Evolutionary conservation across 2,797 vertebrate genomes (phyloP).

Genomic region (Australoheros facetus): DNA sequence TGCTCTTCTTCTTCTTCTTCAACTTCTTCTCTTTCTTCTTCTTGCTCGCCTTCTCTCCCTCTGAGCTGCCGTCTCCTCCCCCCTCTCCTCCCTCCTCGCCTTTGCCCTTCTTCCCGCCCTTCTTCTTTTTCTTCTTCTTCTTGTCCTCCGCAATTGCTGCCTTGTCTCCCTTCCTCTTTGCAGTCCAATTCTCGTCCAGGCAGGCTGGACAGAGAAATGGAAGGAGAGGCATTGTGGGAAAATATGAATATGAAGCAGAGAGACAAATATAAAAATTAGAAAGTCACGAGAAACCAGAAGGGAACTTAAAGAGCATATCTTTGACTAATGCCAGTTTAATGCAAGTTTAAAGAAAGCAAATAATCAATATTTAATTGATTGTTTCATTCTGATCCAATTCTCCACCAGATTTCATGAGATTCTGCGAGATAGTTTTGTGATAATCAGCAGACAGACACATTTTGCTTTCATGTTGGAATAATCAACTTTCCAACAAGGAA

Average conservation of each 20-base stretch:
- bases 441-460: too few species aligned
- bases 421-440: too few species aligned
- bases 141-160: slow-evolving; percentile 81
- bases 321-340: too few species aligned
- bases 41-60: slow-evolving; percentile 82
- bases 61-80: slow-evolving; percentile 51
- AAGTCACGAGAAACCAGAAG: background rate
- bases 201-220: slow-evolving; percentile 79
- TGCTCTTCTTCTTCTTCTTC: slow-evolving; percentile 77
- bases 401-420: too few species aligned
- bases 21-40: slow-evolving; percentile 80
- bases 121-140: slow-evolving; percentile 82
- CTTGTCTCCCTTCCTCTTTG: slow-evolving; percentile 86
- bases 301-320: too few species aligned
- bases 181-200: slow-evolving; percentile 82
- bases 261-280: background rate
- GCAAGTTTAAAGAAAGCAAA: too few species aligned
- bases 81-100: slow-evolving; percentile 56
- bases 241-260: background rate
- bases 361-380: too few species aligned
- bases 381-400: too few species aligned
- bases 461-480: too few species aligned
- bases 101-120: slow-evolving; percentile 60
- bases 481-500: too few species aligned
- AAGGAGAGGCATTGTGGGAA: background rate